A percentile compares a stretch with the other conserved stretches of the same genome.
Evolutionary conservation across 2,113 vertebrate species (phyloP).

Genomic region (Chlorodrepanis virens): DNA sequence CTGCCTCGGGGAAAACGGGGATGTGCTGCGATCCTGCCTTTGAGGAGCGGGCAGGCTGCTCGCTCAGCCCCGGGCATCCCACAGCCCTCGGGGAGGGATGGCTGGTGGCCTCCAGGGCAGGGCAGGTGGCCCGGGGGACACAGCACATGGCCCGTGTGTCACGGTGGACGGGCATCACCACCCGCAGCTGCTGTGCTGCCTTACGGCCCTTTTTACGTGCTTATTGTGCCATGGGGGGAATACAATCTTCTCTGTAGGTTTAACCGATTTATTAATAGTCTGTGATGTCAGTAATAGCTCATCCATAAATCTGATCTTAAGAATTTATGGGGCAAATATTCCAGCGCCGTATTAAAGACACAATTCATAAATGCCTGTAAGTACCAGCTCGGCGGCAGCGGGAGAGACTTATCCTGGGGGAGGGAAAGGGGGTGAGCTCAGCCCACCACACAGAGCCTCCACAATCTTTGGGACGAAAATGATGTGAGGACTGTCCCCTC

Average conservation of each 20-base stretch:
- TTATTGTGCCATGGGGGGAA: neutral
- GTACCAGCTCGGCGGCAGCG: neutral
- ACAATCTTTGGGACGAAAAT: neutral
- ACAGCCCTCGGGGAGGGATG: neutral
- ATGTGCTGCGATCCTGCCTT: neutral
- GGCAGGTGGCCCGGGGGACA: neutral
- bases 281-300: slow-evolving; percentile 55
- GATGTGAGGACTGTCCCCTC: neutral
- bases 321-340: slow-evolving; percentile 73
- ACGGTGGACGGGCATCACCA: rapidly evolving
- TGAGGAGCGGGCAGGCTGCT: neutral
- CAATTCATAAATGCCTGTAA: slow-evolving; percentile 57
- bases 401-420: neutral
- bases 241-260: neutral
- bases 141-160: neutral
- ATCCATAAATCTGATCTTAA: slow-evolving; percentile 60
- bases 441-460: neutral
- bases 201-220: neutral
- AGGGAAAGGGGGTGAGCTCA: neutral
- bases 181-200: neutral
- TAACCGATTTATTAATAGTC: slow-evolving; percentile 68
- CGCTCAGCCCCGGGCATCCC: rapidly evolving
- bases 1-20: rapidly evolving
- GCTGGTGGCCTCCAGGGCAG: neutral
- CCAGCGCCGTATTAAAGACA: slow-evolving; percentile 64